These are phyloP conservation scores for Alentia gelatinosa DNA, from an alignment of 2,888 invertebrate species.

Conservation along the genomic window DNA sequence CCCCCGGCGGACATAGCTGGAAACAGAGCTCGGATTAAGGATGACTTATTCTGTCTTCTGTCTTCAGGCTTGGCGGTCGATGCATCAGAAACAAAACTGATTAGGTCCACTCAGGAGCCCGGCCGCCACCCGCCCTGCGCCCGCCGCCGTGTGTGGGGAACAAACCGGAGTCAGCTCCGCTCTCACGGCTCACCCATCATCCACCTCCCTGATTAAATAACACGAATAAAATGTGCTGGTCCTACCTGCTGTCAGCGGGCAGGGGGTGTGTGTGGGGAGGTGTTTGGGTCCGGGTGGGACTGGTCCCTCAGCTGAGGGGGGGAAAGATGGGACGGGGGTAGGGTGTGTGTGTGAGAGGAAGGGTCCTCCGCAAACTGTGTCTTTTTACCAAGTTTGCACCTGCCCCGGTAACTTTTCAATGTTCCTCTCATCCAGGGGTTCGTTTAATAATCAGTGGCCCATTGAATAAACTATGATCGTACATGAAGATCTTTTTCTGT, in stretches of 20 bases:
- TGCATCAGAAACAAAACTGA: conserved; percentile 28
- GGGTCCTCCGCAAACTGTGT: too few species aligned
- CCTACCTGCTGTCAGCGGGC: background rate
- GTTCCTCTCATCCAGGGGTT: too few species aligned
- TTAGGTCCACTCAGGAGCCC: conserved; percentile 27
- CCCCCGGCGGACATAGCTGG: conserved; percentile 25
- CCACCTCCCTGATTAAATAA: conserved; percentile 46
- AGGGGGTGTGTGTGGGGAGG: background rate
- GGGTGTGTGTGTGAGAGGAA: background rate
- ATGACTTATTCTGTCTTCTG: conserved; percentile 52
- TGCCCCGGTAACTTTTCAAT: too few species aligned
- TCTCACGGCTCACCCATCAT: conserved; percentile 12
- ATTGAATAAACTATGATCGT: too few species aligned
- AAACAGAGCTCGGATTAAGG: conserved; percentile 15
- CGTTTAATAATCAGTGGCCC: too few species aligned
- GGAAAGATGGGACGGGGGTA: background rate
- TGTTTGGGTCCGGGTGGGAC: background rate
- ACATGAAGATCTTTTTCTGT: too few species aligned
- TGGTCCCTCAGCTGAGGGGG: background rate
- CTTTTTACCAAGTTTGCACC: too few species aligned
- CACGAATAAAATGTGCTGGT: conserved; percentile 29
- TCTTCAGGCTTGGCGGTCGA: conserved; percentile 16
- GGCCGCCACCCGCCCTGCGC: background rate
- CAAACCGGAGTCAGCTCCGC: conserved; percentile 31
- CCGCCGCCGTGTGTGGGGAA: conserved; percentile 38